Percentiles rank a stretch among this genome's conserved stretches.
These are phyloP conservation scores for Acropternis orthonyx DNA, from an alignment of 2,797 vertebrate genomes.

Conservation along the genomic window DNA sequence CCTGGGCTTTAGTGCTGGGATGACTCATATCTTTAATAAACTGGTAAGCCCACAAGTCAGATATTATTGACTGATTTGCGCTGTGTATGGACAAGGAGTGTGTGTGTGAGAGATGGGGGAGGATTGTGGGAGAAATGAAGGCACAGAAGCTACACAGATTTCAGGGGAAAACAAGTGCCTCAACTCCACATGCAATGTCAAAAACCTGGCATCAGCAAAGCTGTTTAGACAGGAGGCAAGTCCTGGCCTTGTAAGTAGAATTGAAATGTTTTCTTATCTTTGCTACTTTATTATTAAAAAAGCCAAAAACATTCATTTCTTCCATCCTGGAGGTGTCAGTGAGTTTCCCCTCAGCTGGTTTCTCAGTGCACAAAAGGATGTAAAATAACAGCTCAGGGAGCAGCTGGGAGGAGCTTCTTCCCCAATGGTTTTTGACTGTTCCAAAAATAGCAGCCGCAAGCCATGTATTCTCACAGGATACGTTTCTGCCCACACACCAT, in stretches of 20 bases:
- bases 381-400: neutral
- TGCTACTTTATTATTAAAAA: neutral
- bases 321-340: neutral
- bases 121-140: neutral
- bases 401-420: neutral
- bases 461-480: neutral
- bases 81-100: neutral
- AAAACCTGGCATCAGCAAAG: neutral
- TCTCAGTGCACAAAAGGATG: neutral
- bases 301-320: neutral
- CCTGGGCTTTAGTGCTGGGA: neutral
- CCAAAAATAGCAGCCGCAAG: neutral
- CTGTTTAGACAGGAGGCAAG: neutral
- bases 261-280: neutral
- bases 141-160: neutral
- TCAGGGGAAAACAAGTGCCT: neutral
- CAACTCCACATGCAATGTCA: fast-evolving
- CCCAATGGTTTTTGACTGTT: neutral
- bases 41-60: neutral
- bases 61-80: neutral
- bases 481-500: neutral
- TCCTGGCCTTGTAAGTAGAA: neutral
- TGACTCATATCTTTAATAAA: neutral
- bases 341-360: neutral
- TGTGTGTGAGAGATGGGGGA: neutral